Evolutionary conservation across 2,888 invertebrate genomes (phyloP), one percentile per base, ranked within the genome.

Genomic region (Ornithoptera alexandrae): DNA sequence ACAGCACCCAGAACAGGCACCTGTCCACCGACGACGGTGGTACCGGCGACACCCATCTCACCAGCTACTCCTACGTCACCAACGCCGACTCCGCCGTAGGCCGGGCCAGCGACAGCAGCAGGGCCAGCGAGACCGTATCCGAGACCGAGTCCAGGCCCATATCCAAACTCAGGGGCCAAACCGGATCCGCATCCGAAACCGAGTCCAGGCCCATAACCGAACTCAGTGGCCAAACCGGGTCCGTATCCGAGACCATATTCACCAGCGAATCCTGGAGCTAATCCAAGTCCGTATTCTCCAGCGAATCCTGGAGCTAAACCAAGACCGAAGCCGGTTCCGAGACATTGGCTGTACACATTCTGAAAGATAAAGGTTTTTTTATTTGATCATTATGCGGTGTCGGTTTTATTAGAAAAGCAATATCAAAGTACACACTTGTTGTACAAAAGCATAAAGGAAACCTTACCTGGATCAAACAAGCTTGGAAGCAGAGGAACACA

Each of bases 201-300:
- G 46, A 46, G 46, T 46, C 46, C 65, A 17, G 65, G 18, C 15
- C 58, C 57, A 22, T 58, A 57, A 22, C 36, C 57, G 18, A 42
- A 36, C 20, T 24, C 65, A 5, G 53, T 18, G 8, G 53, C 53
- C 7, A 65, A 24, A 65, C 59, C 42, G 39, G 65, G 58, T 8
- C 36, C 65, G 22, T 20, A 58, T 20, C 65, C 64, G n/a, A 39
- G 56, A 94, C 94, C 22, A 22, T 22, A 22, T 22, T 22, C 22
- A 22, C 22, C 22, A 22, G 22, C 22, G 1, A 22, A 22, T 22
- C 22, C 22, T 22, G 22, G 22, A 22, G 22, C 22, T 22, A 22
- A 22, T 94, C 18, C 79, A 15, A 46, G 46, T 93, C 56, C 87
- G 94, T 68, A 93, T 94, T 42, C 84, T 92, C 73, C 64, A 20